A percentile compares a stretch with the other conserved stretches of the same genome.
phyloP scores from a whole-genome alignment of 1,140 invertebrate species.

The Papilio polyxenes region DNA sequence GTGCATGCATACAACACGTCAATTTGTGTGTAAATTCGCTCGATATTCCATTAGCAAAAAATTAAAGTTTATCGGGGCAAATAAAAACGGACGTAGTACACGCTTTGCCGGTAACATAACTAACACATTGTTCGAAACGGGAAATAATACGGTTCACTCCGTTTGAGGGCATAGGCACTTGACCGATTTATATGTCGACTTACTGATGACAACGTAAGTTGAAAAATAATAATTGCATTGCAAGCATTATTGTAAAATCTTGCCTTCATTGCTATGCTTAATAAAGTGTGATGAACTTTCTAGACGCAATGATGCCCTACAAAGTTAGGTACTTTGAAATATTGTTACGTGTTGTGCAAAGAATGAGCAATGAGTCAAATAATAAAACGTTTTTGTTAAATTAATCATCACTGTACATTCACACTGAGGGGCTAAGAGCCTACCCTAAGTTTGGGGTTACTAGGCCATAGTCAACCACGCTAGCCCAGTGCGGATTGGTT shows the following conservation, averaged over 20 bases:
- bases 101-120: background rate
- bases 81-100: background rate
- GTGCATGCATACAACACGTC: too few species aligned
- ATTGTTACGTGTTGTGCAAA: background rate
- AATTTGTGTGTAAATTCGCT: background rate
- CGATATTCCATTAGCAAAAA: background rate
- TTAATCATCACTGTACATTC: too few species aligned
- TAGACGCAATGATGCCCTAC: slow-evolving; percentile 24
- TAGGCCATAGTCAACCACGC: too few species aligned
- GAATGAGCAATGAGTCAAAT: background rate
- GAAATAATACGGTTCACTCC: slow-evolving; percentile 78
- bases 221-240: slow-evolving; percentile 35
- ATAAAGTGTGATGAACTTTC: slow-evolving; percentile 15
- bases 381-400: too few species aligned
- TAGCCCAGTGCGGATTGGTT: too few species aligned
- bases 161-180: slow-evolving; percentile 60
- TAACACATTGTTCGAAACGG: slow-evolving; percentile 70
- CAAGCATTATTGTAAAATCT: slow-evolving; percentile 26
- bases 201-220: slow-evolving; percentile 17
- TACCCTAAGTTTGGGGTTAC: too few species aligned
- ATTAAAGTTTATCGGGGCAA: background rate
- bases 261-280: background rate
- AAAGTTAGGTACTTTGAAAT: slow-evolving; percentile 11
- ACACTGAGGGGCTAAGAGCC: too few species aligned
- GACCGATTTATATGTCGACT: slow-evolving; percentile 36